Base-by-base conservation (phyloP, 1,140 invertebrate genomes). In the Pachypeltis micranthus region DNA sequence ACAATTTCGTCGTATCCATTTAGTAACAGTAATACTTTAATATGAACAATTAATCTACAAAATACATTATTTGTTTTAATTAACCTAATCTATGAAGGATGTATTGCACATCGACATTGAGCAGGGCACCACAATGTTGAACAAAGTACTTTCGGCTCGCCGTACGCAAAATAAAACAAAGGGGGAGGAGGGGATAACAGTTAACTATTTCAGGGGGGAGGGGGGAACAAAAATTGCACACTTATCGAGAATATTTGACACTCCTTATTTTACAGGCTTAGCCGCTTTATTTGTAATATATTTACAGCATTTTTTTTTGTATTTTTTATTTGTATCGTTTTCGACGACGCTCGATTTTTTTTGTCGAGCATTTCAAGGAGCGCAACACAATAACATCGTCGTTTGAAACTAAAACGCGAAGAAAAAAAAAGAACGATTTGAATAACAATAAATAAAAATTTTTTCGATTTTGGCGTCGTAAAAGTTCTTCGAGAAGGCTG, bases 1-100 rank as follows among this genome's bases (percentile, higher is more conserved):
- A n/a, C n/a, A n/a, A n/a, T 51, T 21, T 21, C 7, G 23, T 51
- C 12, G 10, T 51, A 51, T 62, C 61, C 44, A 63, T 63, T 28
- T 31, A 67, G 57, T 67, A 67, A 67, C 66, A 67, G 63, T 67
- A 65, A 67, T 67, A 67, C 27, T 67, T 63, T 54, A 63, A 67
- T 67, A 67, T 65, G 64, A 67, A 67, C 66, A 64, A 65, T 65
- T 65, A 67, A 67, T 57, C 66, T 67, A 67, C 63, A 65, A 65
- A 63, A 63, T 56, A 63, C 62, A 25, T 21, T 62, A 31, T 4
- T 4, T 28, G 23, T 57, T 57, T 59, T 44, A 58, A 63, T 59
- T 59, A 63, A 63, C 31, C 56, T 59, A 44, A 51, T 21, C n/a
- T 39, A 63, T 24, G 31, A 27, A 57, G 39, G 34, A 63, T 63